Evolutionary conservation across 2,888 invertebrate genomes (phyloP).

Genomic region (Xanthia icteritia): DNA sequence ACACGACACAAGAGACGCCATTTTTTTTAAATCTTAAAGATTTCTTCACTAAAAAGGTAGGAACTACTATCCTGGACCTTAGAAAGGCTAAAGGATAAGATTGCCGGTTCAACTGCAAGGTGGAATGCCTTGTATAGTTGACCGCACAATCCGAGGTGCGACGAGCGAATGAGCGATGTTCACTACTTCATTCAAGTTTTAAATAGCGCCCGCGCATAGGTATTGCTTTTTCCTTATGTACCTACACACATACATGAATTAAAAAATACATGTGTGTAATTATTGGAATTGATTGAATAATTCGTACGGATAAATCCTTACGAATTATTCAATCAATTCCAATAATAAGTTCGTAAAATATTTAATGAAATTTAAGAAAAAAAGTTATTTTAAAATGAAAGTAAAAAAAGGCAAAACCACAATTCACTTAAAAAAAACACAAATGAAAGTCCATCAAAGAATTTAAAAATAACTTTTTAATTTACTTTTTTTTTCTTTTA

Average conservation of each 20-base stretch:
- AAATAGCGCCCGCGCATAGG: conserved; percentile 5
- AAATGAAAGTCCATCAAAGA: neutral
- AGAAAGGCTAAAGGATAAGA: conserved; percentile 61
- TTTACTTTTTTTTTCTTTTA: no score
- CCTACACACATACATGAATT: conserved; percentile 7
- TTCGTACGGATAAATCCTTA: no score
- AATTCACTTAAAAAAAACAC: neutral
- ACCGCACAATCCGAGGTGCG: conserved; percentile 63
- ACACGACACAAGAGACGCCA: conserved; percentile 33
- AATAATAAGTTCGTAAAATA: no score
- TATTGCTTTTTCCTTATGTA: conserved; percentile 50
- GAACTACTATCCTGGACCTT: conserved; percentile 64
- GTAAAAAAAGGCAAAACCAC: no score
- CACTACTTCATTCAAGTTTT: conserved; percentile 31
- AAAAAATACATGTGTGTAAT: neutral
- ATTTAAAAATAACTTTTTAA: neutral
- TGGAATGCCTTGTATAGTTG: conserved; percentile 62
- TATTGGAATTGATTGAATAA: no score
- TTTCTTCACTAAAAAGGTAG: conserved; percentile 34
- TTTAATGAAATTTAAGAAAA: no score
- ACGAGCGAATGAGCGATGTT: conserved; percentile 47
- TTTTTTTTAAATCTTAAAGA: conserved; percentile 26
- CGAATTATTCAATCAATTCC: no score
- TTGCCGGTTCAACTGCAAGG: conserved; percentile 65
- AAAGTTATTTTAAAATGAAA: neutral